These are phyloP conservation scores for Ganaspis sp. DNA, from an alignment of 1,140 invertebrate species.

Conservation along the genomic window DNA sequence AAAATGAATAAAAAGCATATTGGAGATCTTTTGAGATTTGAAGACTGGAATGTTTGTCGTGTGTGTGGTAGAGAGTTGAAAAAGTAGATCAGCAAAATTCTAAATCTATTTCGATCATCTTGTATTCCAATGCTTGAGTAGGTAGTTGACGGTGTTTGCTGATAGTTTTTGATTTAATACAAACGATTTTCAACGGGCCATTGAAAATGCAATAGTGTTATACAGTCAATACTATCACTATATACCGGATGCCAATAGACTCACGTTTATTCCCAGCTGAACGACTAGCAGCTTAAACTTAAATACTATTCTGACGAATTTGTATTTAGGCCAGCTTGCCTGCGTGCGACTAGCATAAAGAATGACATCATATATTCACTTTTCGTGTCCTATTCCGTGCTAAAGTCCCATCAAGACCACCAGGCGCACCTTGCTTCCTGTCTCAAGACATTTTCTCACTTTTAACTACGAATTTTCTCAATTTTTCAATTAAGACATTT, in stretches of 20 bases:
- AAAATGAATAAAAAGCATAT: too few relatives aligned
- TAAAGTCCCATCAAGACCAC: neutral
- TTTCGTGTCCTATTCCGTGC: neutral
- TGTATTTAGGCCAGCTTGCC: slow-evolving; percentile 57
- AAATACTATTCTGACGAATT: slow-evolving; percentile 54
- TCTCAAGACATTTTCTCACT: neutral
- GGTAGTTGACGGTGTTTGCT: neutral
- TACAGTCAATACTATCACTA: too few relatives aligned
- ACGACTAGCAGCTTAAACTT: slow-evolving; percentile 29
- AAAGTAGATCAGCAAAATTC: neutral
- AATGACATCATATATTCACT: slow-evolving; percentile 21
- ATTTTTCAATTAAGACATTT: neutral
- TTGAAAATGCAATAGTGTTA: neutral
- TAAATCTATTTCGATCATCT: neutral
- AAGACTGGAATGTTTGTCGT: too few relatives aligned
- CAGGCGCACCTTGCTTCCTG: slow-evolving; percentile 1
- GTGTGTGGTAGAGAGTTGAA: neutral
- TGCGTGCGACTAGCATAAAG: slow-evolving; percentile 24
- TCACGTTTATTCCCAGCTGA: slow-evolving; percentile 55
- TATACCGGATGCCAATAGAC: slow-evolving; percentile 40
- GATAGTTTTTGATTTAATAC: neutral
- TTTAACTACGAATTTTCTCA: neutral
- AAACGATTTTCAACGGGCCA: slow-evolving; percentile 6
- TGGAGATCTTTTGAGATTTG: too few relatives aligned
- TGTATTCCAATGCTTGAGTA: neutral